phyloP scores from a whole-genome alignment of 2,797 vertebrate species.

The Spizella passerina region DNA sequence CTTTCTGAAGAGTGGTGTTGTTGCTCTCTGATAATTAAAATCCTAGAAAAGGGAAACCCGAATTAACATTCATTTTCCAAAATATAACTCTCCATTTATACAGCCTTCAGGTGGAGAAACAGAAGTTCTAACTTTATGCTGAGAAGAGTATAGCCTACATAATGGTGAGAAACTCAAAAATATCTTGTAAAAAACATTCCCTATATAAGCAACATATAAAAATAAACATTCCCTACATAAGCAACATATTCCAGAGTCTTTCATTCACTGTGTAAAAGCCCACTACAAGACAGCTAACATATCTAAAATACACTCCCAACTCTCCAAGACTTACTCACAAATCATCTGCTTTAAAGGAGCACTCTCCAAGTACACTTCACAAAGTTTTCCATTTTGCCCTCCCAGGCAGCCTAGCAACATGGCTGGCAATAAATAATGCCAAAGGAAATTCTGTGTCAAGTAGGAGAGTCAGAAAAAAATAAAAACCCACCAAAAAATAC shows the following conservation, averaged over 20 bases:
- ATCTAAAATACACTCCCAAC: neutral
- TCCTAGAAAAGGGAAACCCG: neutral
- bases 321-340: neutral
- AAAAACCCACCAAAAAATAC: neutral
- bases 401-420: constrained; percentile 28
- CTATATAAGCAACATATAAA: constrained; percentile 22
- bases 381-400: constrained; percentile 52
- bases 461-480: neutral
- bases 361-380: neutral
- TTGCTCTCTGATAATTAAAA: neutral
- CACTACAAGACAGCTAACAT: neutral
- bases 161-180: neutral
- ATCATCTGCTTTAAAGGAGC: constrained; percentile 3
- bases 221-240: neutral
- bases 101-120: neutral
- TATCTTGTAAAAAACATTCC: neutral
- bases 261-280: neutral
- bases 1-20: neutral
- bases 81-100: neutral
- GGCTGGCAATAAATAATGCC: constrained; percentile 58
- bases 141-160: neutral
- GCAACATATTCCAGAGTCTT: constrained; percentile 35
- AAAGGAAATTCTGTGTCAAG: constrained; percentile 62
- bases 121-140: neutral
- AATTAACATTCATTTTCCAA: neutral